A percentile compares a stretch with the other conserved stretches of the same genome.
These are phyloP conservation scores for Kryptolebias ocellatus DNA, from an alignment of 2,797 vertebrate genomes.

Conservation along the genomic window DNA sequence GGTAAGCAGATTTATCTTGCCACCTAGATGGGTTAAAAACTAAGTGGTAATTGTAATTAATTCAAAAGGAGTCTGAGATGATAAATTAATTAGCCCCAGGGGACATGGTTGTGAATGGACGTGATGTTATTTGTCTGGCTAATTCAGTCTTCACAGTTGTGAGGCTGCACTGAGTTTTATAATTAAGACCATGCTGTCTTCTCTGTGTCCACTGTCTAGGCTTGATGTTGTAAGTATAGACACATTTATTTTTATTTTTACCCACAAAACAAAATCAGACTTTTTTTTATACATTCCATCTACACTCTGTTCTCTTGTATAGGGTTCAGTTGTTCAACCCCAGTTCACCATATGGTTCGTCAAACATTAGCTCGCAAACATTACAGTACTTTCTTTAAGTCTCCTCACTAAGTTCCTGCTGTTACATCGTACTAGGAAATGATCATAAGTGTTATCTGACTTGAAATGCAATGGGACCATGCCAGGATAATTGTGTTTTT, in stretches of 20 bases:
- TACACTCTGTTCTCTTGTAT: neutral
- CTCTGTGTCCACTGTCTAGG: neutral
- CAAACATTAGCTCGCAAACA: neutral
- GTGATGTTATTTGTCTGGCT: neutral
- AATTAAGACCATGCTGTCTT: neutral
- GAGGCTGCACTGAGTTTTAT: neutral
- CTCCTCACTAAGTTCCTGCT: neutral
- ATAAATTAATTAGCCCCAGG: neutral
- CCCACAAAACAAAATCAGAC: neutral
- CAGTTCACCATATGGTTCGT: neutral
- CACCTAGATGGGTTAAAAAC: neutral
- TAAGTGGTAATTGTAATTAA: neutral
- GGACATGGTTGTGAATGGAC: neutral
- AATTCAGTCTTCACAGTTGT: neutral
- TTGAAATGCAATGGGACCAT: neutral
- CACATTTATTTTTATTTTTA: neutral
- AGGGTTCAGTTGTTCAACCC: neutral
- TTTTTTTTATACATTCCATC: neutral
- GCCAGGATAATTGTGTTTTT: neutral
- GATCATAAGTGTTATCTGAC: slow-evolving; percentile 8
- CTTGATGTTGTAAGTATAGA: too few species aligned
- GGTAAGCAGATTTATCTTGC: slow-evolving; percentile 15
- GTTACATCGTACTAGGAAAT: neutral
- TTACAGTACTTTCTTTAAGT: neutral
- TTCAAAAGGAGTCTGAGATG: neutral